Base-by-base conservation (phyloP, 2,113 vertebrate genomes). In the Hylia prasina region DNA sequence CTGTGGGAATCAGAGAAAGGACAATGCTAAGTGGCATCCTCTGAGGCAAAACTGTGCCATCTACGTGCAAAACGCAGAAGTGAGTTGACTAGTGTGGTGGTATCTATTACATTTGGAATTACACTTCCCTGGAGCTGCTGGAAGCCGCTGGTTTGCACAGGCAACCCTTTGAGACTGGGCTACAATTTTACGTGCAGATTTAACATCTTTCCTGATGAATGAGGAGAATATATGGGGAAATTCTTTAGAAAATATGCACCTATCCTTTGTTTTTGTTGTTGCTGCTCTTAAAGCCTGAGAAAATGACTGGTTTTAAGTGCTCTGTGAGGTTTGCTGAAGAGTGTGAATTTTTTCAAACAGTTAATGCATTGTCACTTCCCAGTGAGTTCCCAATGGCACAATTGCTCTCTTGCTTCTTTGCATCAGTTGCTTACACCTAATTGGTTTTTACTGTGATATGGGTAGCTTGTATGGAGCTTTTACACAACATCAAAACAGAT, bases 11-110 rank as follows among this genome's bases (percentile, higher is more conserved):
- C 5, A 48, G 15, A 69, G 54, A 56, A 44, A 21, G 12, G 37
- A 4, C 12, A 37, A 28, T 2, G 1, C 12, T 25, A 48, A 53
- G 15, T 1, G 1, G 14, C 2, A 6, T 48, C 22, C 25, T 50
- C 40, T 20, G 33, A n/a, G 54, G 23, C 23, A 48, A 88, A 90
- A 16, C 17, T 50, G 24, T 30, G 28, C 47, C 70, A 54, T 20
- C 45, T 48, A 3, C 4, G 9, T 25, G 37, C 33, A 57, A 78
- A 92, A 47, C 18, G 28, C 30, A 76, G 69, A 61, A 47, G 9
- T 15, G 25, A 35, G 24, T 22, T 51, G 39, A 15, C 14, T 39
- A 7, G 14, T 5, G 11, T n/a, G 7, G 10, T 23, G 35, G 11
- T 8, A 37, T 28, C 42, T 5, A 21, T 14, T 25, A 13, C 22